phyloP scores from a whole-genome alignment of 2,113 vertebrate species.

The Neogobius melanostomus region DNA sequence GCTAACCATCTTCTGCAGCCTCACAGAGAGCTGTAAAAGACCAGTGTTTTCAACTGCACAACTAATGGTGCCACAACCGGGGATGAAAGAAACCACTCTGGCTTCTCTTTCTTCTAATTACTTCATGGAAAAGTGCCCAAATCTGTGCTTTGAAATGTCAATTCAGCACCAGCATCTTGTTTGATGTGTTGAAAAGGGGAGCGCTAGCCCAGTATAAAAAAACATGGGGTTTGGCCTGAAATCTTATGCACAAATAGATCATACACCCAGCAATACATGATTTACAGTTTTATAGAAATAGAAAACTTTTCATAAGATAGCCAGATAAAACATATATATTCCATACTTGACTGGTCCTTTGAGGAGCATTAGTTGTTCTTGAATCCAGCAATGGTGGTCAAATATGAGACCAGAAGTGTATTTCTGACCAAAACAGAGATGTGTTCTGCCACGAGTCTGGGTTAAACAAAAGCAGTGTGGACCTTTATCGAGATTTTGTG shows the following conservation, averaged over 20 bases:
- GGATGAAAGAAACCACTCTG: constrained; percentile 10
- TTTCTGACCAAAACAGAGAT: too few species aligned
- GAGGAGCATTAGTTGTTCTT: too few species aligned
- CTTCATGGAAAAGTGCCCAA: constrained; percentile 19
- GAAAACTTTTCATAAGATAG: too few species aligned
- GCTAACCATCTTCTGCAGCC: constrained; percentile 10
- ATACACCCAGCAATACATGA: not conserved
- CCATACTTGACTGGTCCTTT: too few species aligned
- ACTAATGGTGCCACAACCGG: constrained; percentile 22
- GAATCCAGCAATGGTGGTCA: too few species aligned
- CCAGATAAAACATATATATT: too few species aligned
- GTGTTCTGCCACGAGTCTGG: too few species aligned
- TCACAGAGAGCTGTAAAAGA: constrained; percentile 2
- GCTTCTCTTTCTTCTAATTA: constrained; percentile 23
- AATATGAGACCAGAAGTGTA: too few species aligned
- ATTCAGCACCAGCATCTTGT: constrained; percentile 10
- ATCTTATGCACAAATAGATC: too few species aligned
- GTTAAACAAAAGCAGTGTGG: too few species aligned
- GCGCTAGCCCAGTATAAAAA: constrained; percentile 4
- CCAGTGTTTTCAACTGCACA: constrained; percentile 12
- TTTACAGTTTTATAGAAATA: too few species aligned
- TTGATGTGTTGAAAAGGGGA: constrained; percentile 22
- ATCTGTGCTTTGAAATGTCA: constrained; percentile 34
- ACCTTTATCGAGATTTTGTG: not conserved
- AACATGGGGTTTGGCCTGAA: too few species aligned